Evolutionary conservation across 92 coral and sea anemone species (phyloP).

Genomic region (Phenganax marumi): DNA sequence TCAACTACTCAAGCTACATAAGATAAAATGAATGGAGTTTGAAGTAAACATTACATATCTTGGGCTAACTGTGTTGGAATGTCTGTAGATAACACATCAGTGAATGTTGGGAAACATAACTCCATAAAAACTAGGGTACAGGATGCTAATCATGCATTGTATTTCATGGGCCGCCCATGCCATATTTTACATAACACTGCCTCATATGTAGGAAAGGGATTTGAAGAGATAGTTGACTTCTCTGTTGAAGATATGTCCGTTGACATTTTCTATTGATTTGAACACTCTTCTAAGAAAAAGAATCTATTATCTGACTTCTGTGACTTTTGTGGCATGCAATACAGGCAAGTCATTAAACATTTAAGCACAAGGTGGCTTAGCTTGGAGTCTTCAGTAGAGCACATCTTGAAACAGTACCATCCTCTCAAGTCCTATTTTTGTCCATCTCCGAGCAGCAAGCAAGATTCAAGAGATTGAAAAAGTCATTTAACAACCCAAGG

Average conservation of each 20-base stretch:
- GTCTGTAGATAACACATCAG: slow-evolving; percentile 48
- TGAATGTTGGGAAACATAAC: slow-evolving; percentile 52
- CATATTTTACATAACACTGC: slow-evolving; percentile 61
- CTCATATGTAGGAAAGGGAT: slow-evolving; percentile 52
- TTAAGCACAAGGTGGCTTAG: slow-evolving; percentile 64
- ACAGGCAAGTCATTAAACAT: slow-evolving; percentile 60
- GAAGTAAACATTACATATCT: slow-evolving; percentile 36
- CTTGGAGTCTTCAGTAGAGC: slow-evolving; percentile 62
- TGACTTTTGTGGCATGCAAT: slow-evolving; percentile 57
- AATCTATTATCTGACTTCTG: slow-evolving; percentile 43
- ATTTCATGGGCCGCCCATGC: slow-evolving; percentile 59
- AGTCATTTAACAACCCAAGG: slow-evolving; percentile 35
- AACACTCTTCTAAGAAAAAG: slow-evolving; percentile 61
- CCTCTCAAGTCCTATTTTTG: slow-evolving; percentile 58
- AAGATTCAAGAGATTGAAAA: slow-evolving; percentile 53
- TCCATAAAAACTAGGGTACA: slow-evolving; percentile 63
- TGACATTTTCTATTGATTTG: slow-evolving; percentile 65
- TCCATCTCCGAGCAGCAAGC: slow-evolving; percentile 33
- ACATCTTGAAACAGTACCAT: slow-evolving; percentile 49
- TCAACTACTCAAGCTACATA: slow-evolving; percentile 53
- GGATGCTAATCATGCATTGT: slow-evolving; percentile 56
- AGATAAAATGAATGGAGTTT: slow-evolving; percentile 44
- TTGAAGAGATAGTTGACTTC: slow-evolving; percentile 52
- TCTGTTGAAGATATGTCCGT: slow-evolving; percentile 60
- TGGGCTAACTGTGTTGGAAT: slow-evolving; percentile 62